Conservation (phyloP, 1,140 invertebrate genomes). For the Atta cephalotes region DNA sequence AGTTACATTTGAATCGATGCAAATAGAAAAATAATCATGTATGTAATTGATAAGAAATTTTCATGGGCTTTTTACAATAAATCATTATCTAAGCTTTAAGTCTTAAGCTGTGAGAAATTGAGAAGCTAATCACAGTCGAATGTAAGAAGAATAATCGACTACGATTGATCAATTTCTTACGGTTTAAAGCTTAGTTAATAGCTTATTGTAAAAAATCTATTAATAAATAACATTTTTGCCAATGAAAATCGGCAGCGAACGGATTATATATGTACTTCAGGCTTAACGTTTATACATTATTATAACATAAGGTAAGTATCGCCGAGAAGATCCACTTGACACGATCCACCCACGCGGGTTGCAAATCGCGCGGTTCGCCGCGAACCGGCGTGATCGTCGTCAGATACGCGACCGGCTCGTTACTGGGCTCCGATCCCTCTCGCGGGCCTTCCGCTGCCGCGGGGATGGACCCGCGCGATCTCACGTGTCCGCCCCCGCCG, state of each 20-base stretch:
- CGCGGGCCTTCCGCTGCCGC: conserved; percentile 49
- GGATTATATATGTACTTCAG: background rate
- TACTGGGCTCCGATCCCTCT: conserved; percentile 19
- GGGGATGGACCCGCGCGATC: conserved; percentile 46
- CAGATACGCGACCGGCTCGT: conserved; percentile 36
- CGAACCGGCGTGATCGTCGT: conserved; percentile 38
- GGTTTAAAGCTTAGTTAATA: no score
- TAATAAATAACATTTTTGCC: conserved; percentile 9
- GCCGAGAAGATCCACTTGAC: conserved; percentile 43
- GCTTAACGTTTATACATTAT: conserved; percentile 24
- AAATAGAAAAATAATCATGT: background rate
- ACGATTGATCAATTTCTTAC: no score
- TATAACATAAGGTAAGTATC: conserved; percentile 21
- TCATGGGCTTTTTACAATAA: no score
- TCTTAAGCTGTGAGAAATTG: no score
- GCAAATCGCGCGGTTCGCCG: conserved; percentile 20
- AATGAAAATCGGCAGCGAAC: background rate
- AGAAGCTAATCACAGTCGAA: no score
- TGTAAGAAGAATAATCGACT: no score
- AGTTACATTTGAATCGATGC: background rate
- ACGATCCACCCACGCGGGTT: conserved; percentile 44
- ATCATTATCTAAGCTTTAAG: no score
- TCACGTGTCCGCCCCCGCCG: conserved; percentile 65
- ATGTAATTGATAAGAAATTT: background rate
- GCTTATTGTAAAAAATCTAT: no score